These are phyloP conservation scores for Sitophilus oryzae DNA, from an alignment of 1,140 invertebrate species.

Conservation along the genomic window DNA sequence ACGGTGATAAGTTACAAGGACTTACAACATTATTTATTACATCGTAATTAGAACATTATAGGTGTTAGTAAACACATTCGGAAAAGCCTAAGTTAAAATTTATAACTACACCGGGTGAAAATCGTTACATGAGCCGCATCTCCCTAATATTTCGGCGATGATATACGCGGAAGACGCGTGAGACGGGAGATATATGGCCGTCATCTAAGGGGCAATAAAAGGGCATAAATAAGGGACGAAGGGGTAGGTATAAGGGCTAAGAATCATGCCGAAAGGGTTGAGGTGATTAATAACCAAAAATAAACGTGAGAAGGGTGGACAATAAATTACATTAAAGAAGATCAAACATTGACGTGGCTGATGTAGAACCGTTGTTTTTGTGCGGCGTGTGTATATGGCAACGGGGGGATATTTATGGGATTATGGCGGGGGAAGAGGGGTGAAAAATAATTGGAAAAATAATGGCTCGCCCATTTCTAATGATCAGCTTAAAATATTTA, in stretches of 20 bases:
- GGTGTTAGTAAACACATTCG: too few relatives aligned
- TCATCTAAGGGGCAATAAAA: slow-evolving; percentile 19
- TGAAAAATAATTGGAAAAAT: not conserved
- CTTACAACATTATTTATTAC: too few relatives aligned
- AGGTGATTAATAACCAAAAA: slow-evolving; percentile 26
- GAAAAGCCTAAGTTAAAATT: too few relatives aligned
- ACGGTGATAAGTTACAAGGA: too few relatives aligned
- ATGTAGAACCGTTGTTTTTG: not conserved
- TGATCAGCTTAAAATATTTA: not conserved
- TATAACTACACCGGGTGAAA: too few relatives aligned
- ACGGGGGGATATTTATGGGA: not conserved
- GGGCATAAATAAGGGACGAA: slow-evolving; percentile 19
- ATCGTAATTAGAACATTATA: too few relatives aligned
- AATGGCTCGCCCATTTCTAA: not conserved
- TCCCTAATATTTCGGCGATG: not conserved
- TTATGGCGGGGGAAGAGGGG: not conserved
- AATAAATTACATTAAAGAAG: slow-evolving; percentile 23
- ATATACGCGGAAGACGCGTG: slow-evolving; percentile 6
- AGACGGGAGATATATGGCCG: slow-evolving; percentile 25
- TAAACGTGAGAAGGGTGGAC: slow-evolving; percentile 26
- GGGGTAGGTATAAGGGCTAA: slow-evolving; percentile 1
- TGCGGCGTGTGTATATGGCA: too few relatives aligned
- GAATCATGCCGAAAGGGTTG: slow-evolving; percentile 20
- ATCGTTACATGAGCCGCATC: not conserved
- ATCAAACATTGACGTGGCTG: slow-evolving; percentile 15